A percentile compares a stretch with the other conserved stretches of the same genome.
Conservation (phyloP, 2,113 vertebrate species). For the Dipodomys stephensi region DNA sequence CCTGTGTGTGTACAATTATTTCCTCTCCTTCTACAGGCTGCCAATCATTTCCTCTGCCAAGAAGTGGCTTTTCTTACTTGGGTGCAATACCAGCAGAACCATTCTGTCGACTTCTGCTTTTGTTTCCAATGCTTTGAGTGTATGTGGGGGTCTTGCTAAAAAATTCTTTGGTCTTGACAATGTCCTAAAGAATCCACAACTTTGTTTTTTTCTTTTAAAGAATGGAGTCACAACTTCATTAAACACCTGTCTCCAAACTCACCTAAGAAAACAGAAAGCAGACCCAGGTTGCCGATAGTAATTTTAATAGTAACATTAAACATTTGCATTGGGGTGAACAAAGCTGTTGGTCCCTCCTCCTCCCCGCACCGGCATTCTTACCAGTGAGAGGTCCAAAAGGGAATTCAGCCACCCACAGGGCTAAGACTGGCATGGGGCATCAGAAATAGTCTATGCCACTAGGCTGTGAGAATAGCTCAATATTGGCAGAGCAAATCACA, state of each 20-base stretch:
- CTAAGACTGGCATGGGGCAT: background rate
- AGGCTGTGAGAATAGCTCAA: background rate
- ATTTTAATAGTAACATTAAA: no score
- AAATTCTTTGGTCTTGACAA: no score
- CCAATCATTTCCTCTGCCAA: background rate
- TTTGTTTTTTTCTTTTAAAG: background rate
- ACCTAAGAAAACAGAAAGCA: background rate
- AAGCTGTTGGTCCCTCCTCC: no score
- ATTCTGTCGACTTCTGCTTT: background rate
- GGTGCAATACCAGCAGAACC: background rate
- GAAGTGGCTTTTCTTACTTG: background rate
- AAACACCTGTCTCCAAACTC: background rate
- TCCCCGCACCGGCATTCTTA: background rate
- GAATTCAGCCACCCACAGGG: background rate
- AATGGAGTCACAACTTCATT: background rate
- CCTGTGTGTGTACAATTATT: no score
- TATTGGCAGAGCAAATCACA: constrained; percentile 4
- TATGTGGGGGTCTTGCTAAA: background rate
- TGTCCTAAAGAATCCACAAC: background rate
- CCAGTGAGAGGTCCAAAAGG: background rate
- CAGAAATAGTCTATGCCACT: background rate
- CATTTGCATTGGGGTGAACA: no score
- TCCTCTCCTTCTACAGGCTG: no score
- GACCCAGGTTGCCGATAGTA: no score
- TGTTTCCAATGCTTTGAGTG: background rate